A percentile compares a stretch with the other conserved stretches of the same genome.
Conservation (phyloP, 2,113 vertebrate species). For the Cebidichthys violaceus region DNA sequence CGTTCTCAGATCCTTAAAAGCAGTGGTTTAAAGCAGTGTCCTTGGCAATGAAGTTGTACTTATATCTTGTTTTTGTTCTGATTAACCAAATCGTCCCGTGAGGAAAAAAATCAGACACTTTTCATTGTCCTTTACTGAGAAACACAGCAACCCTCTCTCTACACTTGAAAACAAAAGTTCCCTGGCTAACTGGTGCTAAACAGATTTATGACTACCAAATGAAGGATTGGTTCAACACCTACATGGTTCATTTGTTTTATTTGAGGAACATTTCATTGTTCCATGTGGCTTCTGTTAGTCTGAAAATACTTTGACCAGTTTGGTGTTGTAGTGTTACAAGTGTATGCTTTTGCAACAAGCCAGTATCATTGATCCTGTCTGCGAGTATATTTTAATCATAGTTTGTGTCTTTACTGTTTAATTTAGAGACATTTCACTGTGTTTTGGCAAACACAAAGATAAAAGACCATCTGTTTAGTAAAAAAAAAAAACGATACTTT, state of each 20-base stretch:
- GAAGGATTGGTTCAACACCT: conserved; percentile 58
- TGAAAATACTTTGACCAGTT: conserved; percentile 51
- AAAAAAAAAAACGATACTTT: not conserved
- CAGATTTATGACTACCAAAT: conserved; percentile 58
- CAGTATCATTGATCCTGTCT: not conserved
- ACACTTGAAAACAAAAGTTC: conserved; percentile 35
- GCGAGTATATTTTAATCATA: not conserved
- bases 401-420: not conserved
- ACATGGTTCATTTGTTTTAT: conserved; percentile 64
- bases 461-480: not conserved
- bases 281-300: conserved; percentile 53
- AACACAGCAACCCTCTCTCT: conserved; percentile 41
- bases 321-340: conserved; percentile 31
- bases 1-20: conserved; percentile 26
- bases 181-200: conserved; percentile 42
- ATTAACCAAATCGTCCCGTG: conserved; percentile 11
- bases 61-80: conserved; percentile 49
- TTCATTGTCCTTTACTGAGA: conserved; percentile 43
- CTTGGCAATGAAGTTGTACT: conserved; percentile 35
- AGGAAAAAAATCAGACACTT: conserved; percentile 56
- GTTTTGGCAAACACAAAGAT: conserved; percentile 3
- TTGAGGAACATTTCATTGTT: conserved; percentile 64
- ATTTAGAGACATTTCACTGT: not conserved
- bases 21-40: not conserved
- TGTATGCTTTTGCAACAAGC: conserved; percentile 6